Percentiles rank a stretch among this genome's conserved stretches.
These are phyloP conservation scores for Drosophila kikkawai DNA, from an alignment of 1,140 invertebrate species.

Conservation along the genomic window DNA sequence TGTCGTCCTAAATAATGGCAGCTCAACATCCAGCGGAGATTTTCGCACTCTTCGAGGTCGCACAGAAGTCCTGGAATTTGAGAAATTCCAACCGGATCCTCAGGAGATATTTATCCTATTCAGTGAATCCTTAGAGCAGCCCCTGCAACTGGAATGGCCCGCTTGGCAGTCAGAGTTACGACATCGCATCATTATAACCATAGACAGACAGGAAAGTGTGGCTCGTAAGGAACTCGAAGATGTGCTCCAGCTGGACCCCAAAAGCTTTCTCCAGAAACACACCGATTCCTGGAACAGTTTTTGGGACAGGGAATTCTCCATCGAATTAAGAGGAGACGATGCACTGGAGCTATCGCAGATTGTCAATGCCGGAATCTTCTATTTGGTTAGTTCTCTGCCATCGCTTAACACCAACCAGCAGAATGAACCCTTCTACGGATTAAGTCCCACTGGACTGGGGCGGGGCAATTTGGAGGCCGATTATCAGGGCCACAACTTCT, in stretches of 20 bases:
- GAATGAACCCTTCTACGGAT: conserved; percentile 85
- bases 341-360: conserved; percentile 84
- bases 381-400: conserved; percentile 86
- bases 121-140: conserved; percentile 55
- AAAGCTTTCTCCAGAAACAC: conserved; percentile 50
- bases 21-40: conserved; percentile 24
- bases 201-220: conserved; percentile 85
- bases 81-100: conserved; percentile 85
- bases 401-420: conserved; percentile 84
- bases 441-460: conserved; percentile 87
- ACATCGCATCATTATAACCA: conserved; percentile 86
- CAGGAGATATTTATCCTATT: conserved; percentile 73
- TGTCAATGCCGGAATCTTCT: conserved; percentile 87
- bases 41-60: conserved; percentile 48
- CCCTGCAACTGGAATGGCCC: conserved; percentile 78
- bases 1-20: conserved; percentile 40
- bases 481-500: conserved; percentile 83
- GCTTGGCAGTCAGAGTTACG: conserved; percentile 81
- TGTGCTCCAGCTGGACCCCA: conserved; percentile 38
- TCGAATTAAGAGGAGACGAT: conserved; percentile 86
- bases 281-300: conserved; percentile 59
- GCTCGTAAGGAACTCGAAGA: conserved; percentile 86
- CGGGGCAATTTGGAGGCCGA: conserved; percentile 84
- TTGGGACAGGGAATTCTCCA: conserved; percentile 72
- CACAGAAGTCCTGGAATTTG: conserved; percentile 71